A percentile compares a stretch with the other conserved stretches of the same genome.
These are phyloP conservation scores for Myotis daubentonii DNA, from an alignment of 2,797 vertebrate species.

Conservation along the genomic window DNA sequence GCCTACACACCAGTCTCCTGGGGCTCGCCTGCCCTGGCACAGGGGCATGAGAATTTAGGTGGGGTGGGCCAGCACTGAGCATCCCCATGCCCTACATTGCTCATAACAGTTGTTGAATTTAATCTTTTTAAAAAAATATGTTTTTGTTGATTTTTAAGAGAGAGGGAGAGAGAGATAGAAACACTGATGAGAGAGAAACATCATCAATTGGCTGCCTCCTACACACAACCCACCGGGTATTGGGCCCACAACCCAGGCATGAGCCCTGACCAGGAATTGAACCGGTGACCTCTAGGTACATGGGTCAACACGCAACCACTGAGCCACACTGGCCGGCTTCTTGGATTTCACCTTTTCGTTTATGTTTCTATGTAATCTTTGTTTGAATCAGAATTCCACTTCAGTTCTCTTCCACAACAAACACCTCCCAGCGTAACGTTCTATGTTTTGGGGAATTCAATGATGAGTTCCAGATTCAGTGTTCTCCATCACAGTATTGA, in stretches of 20 bases:
- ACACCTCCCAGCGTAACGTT: background rate
- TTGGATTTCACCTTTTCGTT: background rate
- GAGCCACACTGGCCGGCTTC: too few relatives aligned
- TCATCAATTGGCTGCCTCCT: too few relatives aligned
- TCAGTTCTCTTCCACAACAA: background rate
- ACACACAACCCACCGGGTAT: too few relatives aligned
- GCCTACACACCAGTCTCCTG: background rate
- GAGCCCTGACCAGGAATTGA: too few relatives aligned
- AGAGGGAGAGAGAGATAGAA: too few relatives aligned
- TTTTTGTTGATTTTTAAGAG: too few relatives aligned
- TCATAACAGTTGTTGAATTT: background rate
- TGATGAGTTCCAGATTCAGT: background rate
- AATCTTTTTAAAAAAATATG: too few relatives aligned
- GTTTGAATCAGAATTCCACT: background rate
- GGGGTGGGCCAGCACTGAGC: accelerated
- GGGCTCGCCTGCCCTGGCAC: background rate
- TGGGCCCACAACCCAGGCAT: too few relatives aligned
- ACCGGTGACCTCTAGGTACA: too few relatives aligned
- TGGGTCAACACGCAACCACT: too few relatives aligned
- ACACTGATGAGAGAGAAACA: too few relatives aligned
- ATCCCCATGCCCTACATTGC: background rate
- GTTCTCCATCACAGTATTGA: background rate
- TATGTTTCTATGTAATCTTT: background rate
- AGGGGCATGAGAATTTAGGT: background rate
- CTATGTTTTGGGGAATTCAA: background rate